These are phyloP conservation scores for Poeciliopsis occidentalis DNA, from an alignment of 2,113 vertebrate genomes.

Conservation along the genomic window DNA sequence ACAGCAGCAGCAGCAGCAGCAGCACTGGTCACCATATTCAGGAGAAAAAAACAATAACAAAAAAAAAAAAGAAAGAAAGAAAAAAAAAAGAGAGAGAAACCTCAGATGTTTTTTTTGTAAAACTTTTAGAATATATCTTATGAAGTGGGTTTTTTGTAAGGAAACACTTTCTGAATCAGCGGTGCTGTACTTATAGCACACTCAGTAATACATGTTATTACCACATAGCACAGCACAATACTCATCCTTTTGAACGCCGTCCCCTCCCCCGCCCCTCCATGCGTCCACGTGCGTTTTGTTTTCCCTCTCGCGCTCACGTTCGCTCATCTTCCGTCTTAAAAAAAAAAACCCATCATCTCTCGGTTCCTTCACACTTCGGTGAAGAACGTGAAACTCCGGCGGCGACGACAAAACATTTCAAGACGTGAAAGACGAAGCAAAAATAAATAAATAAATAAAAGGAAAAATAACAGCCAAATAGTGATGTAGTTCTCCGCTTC, in stretches of 20 bases:
- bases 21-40: conserved; percentile 80
- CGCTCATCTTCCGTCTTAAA: conserved; percentile 63
- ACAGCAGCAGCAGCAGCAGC: conserved; percentile 57
- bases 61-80: conserved; percentile 28
- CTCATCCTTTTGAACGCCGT: conserved; percentile 52
- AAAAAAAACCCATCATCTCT: conserved; percentile 18
- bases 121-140: conserved; percentile 78
- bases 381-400: conserved; percentile 32
- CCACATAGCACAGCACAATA: conserved; percentile 72
- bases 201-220: conserved; percentile 71
- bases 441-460: conserved; percentile 35
- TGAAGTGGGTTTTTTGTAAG: conserved; percentile 78
- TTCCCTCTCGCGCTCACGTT: conserved; percentile 24
- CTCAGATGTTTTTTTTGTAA: conserved; percentile 79
- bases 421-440: conserved; percentile 11
- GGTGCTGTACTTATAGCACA: conserved; percentile 77
- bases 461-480: conserved; percentile 76
- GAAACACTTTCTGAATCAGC: conserved; percentile 77
- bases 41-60: conserved; percentile 58
- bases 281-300: neutral
- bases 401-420: conserved; percentile 35
- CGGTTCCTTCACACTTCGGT: conserved; percentile 17
- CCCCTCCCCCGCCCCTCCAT: neutral
- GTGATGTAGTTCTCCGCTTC: conserved; percentile 62
- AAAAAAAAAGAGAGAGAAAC: conserved; percentile 59